Base-by-base conservation (phyloP, 2,888 invertebrate species). In the Asteroscopus sphinx region DNA sequence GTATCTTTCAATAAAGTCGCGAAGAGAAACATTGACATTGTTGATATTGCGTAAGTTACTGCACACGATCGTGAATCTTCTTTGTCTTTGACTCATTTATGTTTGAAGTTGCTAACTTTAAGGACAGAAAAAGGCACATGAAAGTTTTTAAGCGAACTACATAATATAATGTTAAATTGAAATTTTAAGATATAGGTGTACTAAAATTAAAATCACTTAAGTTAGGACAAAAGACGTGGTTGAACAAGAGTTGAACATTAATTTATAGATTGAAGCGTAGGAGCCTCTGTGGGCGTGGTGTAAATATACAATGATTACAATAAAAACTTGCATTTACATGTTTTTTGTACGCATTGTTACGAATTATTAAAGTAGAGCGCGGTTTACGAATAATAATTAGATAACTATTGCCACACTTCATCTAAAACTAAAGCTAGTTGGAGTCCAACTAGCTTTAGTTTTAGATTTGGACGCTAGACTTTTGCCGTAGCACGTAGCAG, bases 221-320 rank as follows among this genome's bases (percentile, higher is more conserved):
- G 17, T 33, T 17, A 16, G 44, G 57, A 69, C 65, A 68, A 77
- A 70, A 65, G 66, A 75, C 75, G 70, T 73, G 68, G 74, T 78
- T 76, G 73, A 77, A 68, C 59, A 68, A 69, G 77, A 73, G 74
- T 78, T 76, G 73, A 77, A 68, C 59, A 68, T 70, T 77, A 73
- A 82, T 76, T 79, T 78, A 76, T 75, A 61, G 73, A 59, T 68
- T 68, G 46, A 36, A 30, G 75, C 66, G 77, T 74, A 72, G 77
- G 75, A 61, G 68, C 54, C 36, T 56, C 61, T 54, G 89, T 88
- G 78, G 88, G 88, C 66, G 85, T 79, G 81, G 77, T 71, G 77
- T 79, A 77, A 82, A 75, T 65, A 68, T 73, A 77, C 76, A 75
- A 74, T 71, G 68, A 78, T 73, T 76, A 68, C 45, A 59, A 52